Evolutionary conservation across 2,797 vertebrate genomes (phyloP).

Genomic region (Nannoperca australis): DNA sequence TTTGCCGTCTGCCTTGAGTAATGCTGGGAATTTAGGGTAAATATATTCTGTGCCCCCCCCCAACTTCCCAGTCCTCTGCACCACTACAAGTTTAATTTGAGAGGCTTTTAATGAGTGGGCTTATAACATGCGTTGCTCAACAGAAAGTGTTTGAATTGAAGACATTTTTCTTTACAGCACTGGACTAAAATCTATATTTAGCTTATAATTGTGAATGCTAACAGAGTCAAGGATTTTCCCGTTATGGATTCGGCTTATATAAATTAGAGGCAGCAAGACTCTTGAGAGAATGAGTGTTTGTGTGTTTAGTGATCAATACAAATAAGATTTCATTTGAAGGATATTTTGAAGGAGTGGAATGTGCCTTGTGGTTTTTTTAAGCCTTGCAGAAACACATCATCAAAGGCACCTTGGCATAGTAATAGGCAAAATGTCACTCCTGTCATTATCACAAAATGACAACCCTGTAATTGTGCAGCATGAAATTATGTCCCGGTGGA

Average conservation of each 20-base stretch:
- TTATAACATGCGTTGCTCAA: constrained; percentile 28
- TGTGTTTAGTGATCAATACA: constrained; percentile 60
- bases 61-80: background rate
- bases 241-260: constrained; percentile 48
- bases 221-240: constrained; percentile 23
- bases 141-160: constrained; percentile 34
- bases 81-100: constrained; percentile 37
- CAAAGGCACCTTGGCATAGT: constrained; percentile 70
- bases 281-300: constrained; percentile 40
- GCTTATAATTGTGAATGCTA: constrained; percentile 42
- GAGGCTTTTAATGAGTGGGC: constrained; percentile 35
- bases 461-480: constrained; percentile 65
- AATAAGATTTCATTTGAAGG: constrained; percentile 45
- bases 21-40: constrained; percentile 76
- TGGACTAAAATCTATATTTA: constrained; percentile 49
- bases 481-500: constrained; percentile 62
- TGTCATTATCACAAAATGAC: constrained; percentile 70
- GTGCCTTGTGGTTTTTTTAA: constrained; percentile 41
- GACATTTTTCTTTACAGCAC: constrained; percentile 24
- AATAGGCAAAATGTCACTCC: constrained; percentile 70
- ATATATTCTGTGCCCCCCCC: constrained; percentile 59
- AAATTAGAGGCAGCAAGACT: constrained; percentile 48
- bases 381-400: constrained; percentile 30
- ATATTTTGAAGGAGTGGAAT: constrained; percentile 43
- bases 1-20: constrained; percentile 71